Percentiles rank a stretch among this genome's conserved stretches.
Conservation (phyloP, 2,113 vertebrate genomes). For the Archilochus colubris region DNA sequence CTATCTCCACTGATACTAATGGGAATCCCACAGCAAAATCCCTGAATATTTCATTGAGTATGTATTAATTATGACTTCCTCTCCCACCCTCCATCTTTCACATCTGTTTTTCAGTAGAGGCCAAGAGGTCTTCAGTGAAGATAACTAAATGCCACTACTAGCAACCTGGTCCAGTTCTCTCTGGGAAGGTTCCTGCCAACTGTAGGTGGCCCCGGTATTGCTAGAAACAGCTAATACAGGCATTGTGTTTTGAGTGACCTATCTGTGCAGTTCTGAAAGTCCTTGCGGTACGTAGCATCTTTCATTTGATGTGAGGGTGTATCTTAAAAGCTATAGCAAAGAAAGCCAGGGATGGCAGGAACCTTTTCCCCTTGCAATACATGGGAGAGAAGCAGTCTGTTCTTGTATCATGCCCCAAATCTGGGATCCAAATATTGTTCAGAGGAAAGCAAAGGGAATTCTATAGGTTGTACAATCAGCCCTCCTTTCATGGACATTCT, state of each 20-base stretch:
- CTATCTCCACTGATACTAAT: background rate
- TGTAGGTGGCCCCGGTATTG: too few relatives aligned
- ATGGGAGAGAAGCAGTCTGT: background rate
- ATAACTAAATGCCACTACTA: background rate
- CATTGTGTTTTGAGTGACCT: background rate
- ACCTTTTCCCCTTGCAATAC: background rate
- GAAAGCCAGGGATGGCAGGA: background rate
- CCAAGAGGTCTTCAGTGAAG: background rate
- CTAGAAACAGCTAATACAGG: background rate
- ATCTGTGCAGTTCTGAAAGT: background rate
- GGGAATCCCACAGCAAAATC: background rate
- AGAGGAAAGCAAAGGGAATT: background rate
- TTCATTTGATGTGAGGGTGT: background rate
- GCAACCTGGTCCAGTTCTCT: too few relatives aligned
- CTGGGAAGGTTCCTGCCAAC: too few relatives aligned
- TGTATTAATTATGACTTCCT: background rate
- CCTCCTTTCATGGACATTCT: background rate
- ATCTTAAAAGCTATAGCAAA: background rate
- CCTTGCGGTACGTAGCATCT: background rate
- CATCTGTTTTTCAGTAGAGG: background rate
- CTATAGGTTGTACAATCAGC: background rate
- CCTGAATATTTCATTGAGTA: background rate
- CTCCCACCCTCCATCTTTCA: background rate
- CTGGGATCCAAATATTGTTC: background rate
- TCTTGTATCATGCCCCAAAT: background rate